Percentiles rank a stretch among this genome's conserved stretches.
These are phyloP conservation scores for Macaria notata DNA, from an alignment of 2,888 invertebrate species.

Conservation along the genomic window DNA sequence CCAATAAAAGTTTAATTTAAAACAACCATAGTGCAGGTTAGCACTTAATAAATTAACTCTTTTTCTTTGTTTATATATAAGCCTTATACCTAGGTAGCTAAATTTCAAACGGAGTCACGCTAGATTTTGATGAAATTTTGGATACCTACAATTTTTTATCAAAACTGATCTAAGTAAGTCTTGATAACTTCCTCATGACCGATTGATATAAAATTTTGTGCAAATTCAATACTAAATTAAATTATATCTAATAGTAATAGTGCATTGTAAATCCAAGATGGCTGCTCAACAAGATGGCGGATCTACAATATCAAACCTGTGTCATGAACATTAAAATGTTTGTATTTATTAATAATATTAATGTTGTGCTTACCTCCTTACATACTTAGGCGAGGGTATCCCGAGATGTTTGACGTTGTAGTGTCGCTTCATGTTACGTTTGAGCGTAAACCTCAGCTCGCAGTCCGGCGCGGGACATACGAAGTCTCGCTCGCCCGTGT, in stretches of 20 bases:
- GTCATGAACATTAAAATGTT: not conserved
- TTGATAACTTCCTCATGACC: too few species aligned
- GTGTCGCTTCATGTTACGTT: conserved; percentile 63
- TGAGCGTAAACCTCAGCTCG: conserved; percentile 66
- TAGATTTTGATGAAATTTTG: not conserved
- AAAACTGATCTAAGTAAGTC: too few species aligned
- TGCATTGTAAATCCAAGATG: too few species aligned
- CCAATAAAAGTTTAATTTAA: too few species aligned
- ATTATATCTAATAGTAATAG: not conserved
- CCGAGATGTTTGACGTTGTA: conserved; percentile 29
- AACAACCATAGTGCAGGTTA: too few species aligned
- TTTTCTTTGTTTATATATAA: not conserved
- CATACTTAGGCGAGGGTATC: conserved; percentile 3
- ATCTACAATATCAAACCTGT: too few species aligned
- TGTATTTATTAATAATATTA: not conserved
- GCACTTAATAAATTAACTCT: not conserved
- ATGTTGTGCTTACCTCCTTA: not conserved
- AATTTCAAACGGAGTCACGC: not conserved
- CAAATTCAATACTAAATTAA: too few species aligned
- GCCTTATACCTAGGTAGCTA: not conserved
- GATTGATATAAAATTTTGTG: too few species aligned
- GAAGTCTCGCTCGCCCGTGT: conserved; percentile 62
- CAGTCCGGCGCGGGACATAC: conserved; percentile 50
- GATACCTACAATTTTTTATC: not conserved
- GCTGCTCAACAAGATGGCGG: too few species aligned